Evolutionary conservation across 2,113 vertebrate genomes (phyloP).

Genomic region (Drymodes brunneopygia): DNA sequence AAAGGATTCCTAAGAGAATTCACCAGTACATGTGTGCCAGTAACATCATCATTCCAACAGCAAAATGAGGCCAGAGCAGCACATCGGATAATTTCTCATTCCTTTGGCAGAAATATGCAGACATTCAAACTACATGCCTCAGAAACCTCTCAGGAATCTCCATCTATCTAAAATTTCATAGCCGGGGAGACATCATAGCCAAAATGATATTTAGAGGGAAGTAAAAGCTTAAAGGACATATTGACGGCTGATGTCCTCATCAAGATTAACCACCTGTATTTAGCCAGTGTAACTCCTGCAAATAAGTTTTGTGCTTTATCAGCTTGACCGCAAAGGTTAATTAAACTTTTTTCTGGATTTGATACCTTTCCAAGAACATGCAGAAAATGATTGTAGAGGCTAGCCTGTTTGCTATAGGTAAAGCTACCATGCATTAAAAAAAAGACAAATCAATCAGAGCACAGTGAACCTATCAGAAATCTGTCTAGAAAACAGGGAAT

Average conservation of each 20-base stretch:
- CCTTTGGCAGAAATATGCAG: neutral
- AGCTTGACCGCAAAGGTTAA: neutral
- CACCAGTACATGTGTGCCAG: neutral
- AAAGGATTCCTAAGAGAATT: neutral
- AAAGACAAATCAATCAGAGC: neutral
- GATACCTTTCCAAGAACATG: neutral
- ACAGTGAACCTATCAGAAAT: neutral
- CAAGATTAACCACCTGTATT: neutral
- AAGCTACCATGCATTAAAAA: neutral
- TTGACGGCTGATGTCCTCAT: neutral
- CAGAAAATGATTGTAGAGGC: neutral
- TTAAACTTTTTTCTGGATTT: slow-evolving; percentile 6
- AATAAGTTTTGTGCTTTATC: slow-evolving; percentile 41
- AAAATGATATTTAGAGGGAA: neutral
- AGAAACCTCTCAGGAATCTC: neutral
- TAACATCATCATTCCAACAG: neutral
- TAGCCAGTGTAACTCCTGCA: neutral
- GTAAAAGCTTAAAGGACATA: neutral
- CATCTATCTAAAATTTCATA: neutral
- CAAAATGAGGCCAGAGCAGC: neutral
- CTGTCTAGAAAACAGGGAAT: neutral
- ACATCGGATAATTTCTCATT: neutral
- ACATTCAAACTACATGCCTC: neutral
- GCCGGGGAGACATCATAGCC: neutral
- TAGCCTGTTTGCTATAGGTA: neutral